Conservation (phyloP, 2,888 invertebrate species). For the Myopa testacea region DNA sequence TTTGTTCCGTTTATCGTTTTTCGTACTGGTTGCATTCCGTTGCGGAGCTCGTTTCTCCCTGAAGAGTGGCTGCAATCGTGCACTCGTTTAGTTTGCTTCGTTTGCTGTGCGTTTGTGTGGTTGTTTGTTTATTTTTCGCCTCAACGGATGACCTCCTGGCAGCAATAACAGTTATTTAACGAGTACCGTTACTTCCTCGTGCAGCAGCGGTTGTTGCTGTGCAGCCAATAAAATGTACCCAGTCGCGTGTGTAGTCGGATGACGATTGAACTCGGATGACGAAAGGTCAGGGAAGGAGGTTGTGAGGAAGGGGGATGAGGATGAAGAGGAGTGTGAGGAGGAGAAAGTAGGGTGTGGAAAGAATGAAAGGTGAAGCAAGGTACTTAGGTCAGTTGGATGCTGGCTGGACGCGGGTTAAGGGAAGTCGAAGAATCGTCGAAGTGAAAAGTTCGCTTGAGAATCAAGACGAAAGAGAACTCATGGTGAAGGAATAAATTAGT, state of each 20-base stretch:
- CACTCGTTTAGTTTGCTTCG: not conserved
- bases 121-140: slow-evolving; percentile 15
- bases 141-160: slow-evolving; percentile 42
- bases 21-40: not conserved
- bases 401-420: too few species aligned
- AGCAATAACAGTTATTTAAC: slow-evolving; percentile 58
- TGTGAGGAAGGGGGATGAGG: not conserved
- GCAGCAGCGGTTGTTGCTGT: not conserved
- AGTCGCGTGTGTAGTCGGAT: slow-evolving; percentile 1
- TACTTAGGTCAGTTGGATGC: too few species aligned
- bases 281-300: not conserved
- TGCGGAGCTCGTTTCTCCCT: not conserved
- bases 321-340: not conserved
- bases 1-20: not conserved
- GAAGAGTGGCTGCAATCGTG: slow-evolving; percentile 30
- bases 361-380: not conserved
- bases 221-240: slow-evolving; percentile 27
- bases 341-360: not conserved
- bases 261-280: not conserved
- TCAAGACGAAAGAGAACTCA: too few species aligned
- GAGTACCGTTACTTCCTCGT: slow-evolving; percentile 58
- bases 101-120: slow-evolving; percentile 6
- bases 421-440: too few species aligned
- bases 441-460: too few species aligned
- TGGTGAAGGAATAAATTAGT: too few species aligned